Conservation (phyloP, 2,888 invertebrate species). For the Mesorhabditis spiculigera region DNA sequence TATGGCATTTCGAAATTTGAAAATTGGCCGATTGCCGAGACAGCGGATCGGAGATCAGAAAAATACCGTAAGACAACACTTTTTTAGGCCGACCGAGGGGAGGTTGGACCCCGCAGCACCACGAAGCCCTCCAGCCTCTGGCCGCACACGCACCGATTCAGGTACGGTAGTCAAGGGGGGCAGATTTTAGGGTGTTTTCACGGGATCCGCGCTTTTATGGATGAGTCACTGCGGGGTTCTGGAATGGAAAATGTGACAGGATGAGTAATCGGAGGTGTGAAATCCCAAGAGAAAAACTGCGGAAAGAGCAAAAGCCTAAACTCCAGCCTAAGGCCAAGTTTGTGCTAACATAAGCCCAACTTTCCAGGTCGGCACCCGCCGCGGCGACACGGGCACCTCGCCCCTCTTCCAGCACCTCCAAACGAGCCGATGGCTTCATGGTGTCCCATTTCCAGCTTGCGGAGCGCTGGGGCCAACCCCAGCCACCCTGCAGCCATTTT, state of each 20-base stretch:
- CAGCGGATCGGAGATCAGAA: too few relatives aligned
- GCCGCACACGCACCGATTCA: background rate
- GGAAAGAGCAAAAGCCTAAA: too few relatives aligned
- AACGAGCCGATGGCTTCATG: background rate
- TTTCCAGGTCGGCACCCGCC: background rate
- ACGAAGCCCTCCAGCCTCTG: background rate
- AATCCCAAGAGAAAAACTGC: too few relatives aligned
- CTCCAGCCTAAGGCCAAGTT: background rate
- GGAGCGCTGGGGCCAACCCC: background rate
- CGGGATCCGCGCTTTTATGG: too few relatives aligned
- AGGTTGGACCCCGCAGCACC: background rate
- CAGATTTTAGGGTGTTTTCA: too few relatives aligned
- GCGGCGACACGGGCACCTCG: background rate
- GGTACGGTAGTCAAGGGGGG: background rate
- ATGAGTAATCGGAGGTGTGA: too few relatives aligned
- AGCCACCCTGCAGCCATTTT: background rate
- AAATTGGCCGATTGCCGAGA: too few relatives aligned
- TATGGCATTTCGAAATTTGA: too few relatives aligned
- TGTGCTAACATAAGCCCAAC: background rate
- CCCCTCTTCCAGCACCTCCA: background rate
- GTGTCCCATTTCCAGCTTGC: background rate
- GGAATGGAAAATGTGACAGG: too few relatives aligned
- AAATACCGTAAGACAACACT: too few relatives aligned
- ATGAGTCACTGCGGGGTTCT: too few relatives aligned
- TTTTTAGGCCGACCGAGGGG: background rate